Evolutionary conservation across 2,888 invertebrate species (phyloP).

Genomic region (Drosophila hamatofila): DNA sequence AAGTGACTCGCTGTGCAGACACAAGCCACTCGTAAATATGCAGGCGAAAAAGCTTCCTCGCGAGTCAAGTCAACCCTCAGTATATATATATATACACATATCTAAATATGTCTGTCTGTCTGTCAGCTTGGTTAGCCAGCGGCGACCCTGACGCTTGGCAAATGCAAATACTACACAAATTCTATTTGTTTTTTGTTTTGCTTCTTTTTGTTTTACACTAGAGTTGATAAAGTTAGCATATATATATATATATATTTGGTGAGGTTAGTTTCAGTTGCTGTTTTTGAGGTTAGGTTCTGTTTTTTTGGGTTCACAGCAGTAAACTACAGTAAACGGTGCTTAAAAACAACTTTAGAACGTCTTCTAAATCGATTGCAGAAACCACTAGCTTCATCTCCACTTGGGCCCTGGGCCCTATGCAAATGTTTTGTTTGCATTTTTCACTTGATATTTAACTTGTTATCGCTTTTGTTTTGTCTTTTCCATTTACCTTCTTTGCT

Average conservation of each 20-base stretch:
- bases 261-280: constrained; percentile 18
- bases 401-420: constrained; percentile 45
- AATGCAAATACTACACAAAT: constrained; percentile 72
- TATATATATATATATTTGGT: constrained; percentile 9
- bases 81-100: not conserved
- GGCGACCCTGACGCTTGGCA: constrained; percentile 61
- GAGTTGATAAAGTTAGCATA: constrained; percentile 58
- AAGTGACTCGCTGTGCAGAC: constrained; percentile 40
- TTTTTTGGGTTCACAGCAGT: constrained; percentile 20
- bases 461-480: constrained; percentile 45
- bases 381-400: no score
- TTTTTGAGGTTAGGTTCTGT: constrained; percentile 21
- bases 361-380: constrained; percentile 42
- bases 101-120: constrained; percentile 51
- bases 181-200: constrained; percentile 15
- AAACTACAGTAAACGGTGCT: constrained; percentile 51
- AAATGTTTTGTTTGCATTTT: constrained; percentile 75
- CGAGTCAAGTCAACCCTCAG: not conserved
- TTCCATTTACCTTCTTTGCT: constrained; percentile 4
- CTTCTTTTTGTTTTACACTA: constrained; percentile 30
- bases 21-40: constrained; percentile 30
- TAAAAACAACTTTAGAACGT: constrained; percentile 41
- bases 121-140: constrained; percentile 39
- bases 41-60: constrained; percentile 7
- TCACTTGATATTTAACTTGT: constrained; percentile 73